Evolutionary conservation across 2,888 invertebrate genomes (phyloP), one percentile per base, ranked within the genome.

Genomic region (Meteorus cinctellus): DNA sequence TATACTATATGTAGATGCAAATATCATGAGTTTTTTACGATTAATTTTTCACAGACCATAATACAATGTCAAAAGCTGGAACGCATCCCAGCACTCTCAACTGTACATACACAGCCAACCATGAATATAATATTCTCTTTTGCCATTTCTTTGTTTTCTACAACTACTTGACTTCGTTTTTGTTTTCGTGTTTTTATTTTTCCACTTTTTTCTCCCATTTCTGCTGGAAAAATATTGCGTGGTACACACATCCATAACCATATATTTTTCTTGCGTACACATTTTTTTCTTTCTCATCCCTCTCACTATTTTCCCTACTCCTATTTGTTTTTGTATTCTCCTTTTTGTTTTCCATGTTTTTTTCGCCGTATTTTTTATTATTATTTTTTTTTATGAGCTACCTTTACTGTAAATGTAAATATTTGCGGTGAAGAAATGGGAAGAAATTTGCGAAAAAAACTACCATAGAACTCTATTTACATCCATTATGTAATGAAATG

Each of bases 361-460:
- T 8, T 8, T 48, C n/a, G 5, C 67, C 41, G 24, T 41, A 36
- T 41, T 27, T 55, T 51, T 55, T 24, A 24, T 24, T 24, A 24
- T 24, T 24, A 24, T 24, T 24, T 69, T 51, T 51, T 14, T 59
- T 6, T 14, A 19, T 62, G 63, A 55, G 55, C 55, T 65, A 31
- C 51, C 48, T 34, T 55, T 65, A 75, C 24, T 34, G 69, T 63
- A 60, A 75, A 75, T 70, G 70, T 75, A 75, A 75, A 75, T 75
- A 75, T 75, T 71, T 71, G 71, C 36, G 67, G 65, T 66, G 63
- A 48, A 41, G 55, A 36, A 66, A 71, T 70, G 68, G 62, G 72
- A 63, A 36, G 8, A 24, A 41, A 74, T 14, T n/a, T 59, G 55
- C 24, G 16, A 36, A 67, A 76, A 31, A n/a, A 71, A 65, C 16